Evolutionary conservation across 2,797 vertebrate genomes (phyloP).

Genomic region (Sandelia bainsii): DNA sequence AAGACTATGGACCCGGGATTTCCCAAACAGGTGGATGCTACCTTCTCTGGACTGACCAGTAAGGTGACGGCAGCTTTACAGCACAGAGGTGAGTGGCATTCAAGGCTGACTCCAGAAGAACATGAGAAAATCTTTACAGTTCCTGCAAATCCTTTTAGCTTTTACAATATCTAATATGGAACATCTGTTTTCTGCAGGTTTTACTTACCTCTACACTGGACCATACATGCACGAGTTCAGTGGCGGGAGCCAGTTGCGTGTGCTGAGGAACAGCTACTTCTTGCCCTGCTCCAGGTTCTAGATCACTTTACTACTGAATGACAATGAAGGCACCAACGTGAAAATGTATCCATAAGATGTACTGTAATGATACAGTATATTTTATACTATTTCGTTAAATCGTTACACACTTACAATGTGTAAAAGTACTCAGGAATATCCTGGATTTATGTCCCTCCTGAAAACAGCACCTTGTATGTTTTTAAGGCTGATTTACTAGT

Average conservation of each 20-base stretch:
- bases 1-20: slow-evolving; percentile 82
- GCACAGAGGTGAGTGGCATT: slow-evolving; percentile 76
- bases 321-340: background rate
- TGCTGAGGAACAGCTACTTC: slow-evolving; percentile 71
- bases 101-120: background rate
- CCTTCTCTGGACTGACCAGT: slow-evolving; percentile 79
- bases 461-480: too few relatives aligned
- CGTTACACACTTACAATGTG: too few relatives aligned
- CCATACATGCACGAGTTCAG: slow-evolving; percentile 67
- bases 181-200: slow-evolving; percentile 61
- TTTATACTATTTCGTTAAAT: background rate
- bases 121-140: background rate
- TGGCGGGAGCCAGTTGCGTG: slow-evolving; percentile 40
- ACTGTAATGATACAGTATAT: background rate
- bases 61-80: slow-evolving; percentile 87
- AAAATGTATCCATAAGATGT: background rate
- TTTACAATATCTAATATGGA: background rate
- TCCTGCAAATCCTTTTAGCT: too few relatives aligned
- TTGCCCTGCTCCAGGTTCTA: slow-evolving; percentile 71
- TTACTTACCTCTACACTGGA: slow-evolving; percentile 76
- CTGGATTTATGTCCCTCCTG: too few relatives aligned
- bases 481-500: too few relatives aligned
- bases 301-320: background rate
- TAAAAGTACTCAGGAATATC: too few relatives aligned
- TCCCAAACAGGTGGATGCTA: slow-evolving; percentile 71